Percentiles rank a stretch among this genome's conserved stretches.
phyloP scores from a whole-genome alignment of 1,140 invertebrate species.

The Wiebesia pumilae region DNA sequence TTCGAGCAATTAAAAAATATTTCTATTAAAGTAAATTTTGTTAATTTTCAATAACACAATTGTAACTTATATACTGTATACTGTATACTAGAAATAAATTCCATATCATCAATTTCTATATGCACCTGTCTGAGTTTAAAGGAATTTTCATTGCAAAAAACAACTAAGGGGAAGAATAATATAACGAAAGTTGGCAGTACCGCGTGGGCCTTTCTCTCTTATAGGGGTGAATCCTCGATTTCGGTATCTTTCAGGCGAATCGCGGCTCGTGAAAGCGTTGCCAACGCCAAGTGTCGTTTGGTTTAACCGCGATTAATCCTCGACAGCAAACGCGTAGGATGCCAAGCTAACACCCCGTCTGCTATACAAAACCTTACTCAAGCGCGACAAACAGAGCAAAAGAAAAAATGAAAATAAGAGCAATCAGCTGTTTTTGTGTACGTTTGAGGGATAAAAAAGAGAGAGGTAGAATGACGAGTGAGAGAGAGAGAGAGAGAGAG shows the following conservation, averaged over 20 bases:
- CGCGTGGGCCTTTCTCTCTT: neutral
- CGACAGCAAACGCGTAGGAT: neutral
- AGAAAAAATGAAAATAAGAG: neutral
- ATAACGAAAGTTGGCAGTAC: neutral
- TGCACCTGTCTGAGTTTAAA: neutral
- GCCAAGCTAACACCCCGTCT: neutral
- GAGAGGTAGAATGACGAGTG: neutral
- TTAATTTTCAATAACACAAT: neutral
- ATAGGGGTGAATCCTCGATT: conserved; percentile 11
- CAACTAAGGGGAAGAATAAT: neutral
- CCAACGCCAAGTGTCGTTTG: conserved; percentile 1
- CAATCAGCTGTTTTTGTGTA: neutral
- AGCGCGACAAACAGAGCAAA: no score
- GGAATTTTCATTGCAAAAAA: conserved; percentile 14
- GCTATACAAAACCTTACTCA: neutral
- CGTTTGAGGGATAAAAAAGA: neutral
- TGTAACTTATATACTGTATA: neutral
- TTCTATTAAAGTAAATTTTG: neutral
- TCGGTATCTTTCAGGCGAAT: conserved; percentile 24
- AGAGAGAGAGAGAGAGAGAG: neutral
- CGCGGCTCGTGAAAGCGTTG: neutral
- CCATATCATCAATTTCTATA: conserved; percentile 7
- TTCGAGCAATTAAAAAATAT: no score
- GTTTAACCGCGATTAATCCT: conserved; percentile 43
- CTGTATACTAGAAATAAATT: no score